Evolutionary conservation across 2,113 vertebrate genomes (phyloP).

Genomic region (Calidris pygmaea): DNA sequence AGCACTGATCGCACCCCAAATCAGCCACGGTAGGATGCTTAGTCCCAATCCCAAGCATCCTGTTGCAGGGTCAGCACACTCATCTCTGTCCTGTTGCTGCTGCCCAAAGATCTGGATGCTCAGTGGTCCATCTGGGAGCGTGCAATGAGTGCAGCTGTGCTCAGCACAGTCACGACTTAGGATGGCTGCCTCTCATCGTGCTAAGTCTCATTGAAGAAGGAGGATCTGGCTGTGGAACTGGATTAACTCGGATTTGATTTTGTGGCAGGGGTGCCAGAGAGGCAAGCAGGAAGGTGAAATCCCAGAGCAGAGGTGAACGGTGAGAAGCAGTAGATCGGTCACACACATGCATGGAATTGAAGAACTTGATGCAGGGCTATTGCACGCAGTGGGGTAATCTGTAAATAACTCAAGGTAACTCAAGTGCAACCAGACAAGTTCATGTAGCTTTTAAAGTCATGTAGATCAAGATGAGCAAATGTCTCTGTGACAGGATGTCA

Average conservation of each 20-base stretch:
- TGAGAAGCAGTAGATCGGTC: background rate
- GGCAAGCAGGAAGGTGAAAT: background rate
- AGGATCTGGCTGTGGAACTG: background rate
- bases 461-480: background rate
- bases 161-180: background rate
- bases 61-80: background rate
- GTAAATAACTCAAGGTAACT: background rate
- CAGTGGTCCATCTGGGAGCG: rapidly evolving
- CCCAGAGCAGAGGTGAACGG: background rate
- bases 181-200: background rate
- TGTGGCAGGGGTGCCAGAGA: background rate
- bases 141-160: too few species aligned
- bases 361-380: background rate
- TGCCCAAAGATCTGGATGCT: background rate
- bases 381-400: background rate
- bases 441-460: background rate
- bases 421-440: background rate
- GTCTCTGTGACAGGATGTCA: background rate
- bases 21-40: too few species aligned
- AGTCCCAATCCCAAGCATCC: too few species aligned
- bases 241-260: background rate
- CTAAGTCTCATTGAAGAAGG: background rate
- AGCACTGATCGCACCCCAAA: background rate
- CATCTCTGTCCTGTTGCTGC: background rate
- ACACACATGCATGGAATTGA: background rate